These are phyloP conservation scores for Champsocephalus gunnari DNA, from an alignment of 2,797 vertebrate genomes.

Conservation along the genomic window DNA sequence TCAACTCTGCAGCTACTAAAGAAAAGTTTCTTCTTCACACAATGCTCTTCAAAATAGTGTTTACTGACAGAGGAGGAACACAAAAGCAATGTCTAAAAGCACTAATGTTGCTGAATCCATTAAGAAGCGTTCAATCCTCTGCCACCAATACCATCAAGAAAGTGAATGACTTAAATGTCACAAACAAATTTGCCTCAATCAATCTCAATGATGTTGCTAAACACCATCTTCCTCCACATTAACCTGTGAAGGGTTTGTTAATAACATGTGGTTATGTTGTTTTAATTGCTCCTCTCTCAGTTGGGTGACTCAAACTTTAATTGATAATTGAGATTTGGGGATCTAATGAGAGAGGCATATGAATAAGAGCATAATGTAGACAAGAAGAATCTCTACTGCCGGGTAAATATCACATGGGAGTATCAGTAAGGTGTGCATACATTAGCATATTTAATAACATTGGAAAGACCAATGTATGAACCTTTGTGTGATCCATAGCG, in stretches of 20 bases:
- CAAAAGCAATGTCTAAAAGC: slow-evolving; percentile 17
- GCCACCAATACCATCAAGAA: neutral
- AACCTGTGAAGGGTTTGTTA: slow-evolving; percentile 36
- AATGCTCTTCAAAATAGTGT: slow-evolving; percentile 18
- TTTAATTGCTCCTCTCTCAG: slow-evolving; percentile 49
- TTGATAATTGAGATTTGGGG: slow-evolving; percentile 49
- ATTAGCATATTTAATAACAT: neutral
- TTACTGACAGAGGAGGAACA: slow-evolving; percentile 28
- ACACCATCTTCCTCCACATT: slow-evolving; percentile 21
- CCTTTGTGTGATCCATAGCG: slow-evolving; percentile 24
- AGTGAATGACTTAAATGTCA: neutral
- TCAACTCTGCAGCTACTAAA: slow-evolving; percentile 34
- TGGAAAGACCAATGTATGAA: neutral
- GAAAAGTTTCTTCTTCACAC: slow-evolving; percentile 45
- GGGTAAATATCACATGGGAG: slow-evolving; percentile 6
- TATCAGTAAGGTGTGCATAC: neutral
- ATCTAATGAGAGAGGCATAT: slow-evolving; percentile 32
- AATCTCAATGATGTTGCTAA: slow-evolving; percentile 10
- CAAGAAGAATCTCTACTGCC: slow-evolving; percentile 13
- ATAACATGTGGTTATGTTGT: slow-evolving; percentile 32
- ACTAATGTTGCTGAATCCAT: slow-evolving; percentile 7
- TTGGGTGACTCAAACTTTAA: slow-evolving; percentile 46
- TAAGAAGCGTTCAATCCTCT: neutral
- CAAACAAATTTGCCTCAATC: neutral
- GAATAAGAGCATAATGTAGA: slow-evolving; percentile 22